phyloP scores from a whole-genome alignment of 2,797 vertebrate genomes.

The Myripristis murdjan region DNA sequence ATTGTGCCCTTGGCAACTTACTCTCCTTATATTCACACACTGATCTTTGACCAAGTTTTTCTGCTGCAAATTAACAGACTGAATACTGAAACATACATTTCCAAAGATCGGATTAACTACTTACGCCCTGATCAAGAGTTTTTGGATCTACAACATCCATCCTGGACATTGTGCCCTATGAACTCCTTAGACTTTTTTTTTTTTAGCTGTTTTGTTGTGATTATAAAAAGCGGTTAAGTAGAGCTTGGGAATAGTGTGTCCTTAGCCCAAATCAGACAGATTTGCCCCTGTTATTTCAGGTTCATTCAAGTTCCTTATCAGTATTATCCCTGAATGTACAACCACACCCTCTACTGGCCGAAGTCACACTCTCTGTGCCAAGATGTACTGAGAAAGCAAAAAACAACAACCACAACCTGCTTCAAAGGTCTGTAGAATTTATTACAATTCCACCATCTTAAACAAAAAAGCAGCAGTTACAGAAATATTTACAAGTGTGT shows the following conservation, averaged over 20 bases:
- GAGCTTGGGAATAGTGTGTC: background rate
- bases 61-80: no score
- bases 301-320: background rate
- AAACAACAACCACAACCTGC: slow-evolving; percentile 18
- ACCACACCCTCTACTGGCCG: slow-evolving; percentile 65
- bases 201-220: background rate
- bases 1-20: background rate
- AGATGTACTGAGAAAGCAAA: background rate
- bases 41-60: background rate
- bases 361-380: background rate
- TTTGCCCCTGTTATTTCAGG: background rate
- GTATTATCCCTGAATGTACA: slow-evolving; percentile 22
- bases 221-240: background rate
- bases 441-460: slow-evolving; percentile 88
- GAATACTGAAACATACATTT: background rate
- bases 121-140: no score
- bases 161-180: no score
- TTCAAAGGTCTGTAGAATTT: slow-evolving; percentile 87
- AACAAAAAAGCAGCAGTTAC: slow-evolving; percentile 87
- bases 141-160: no score
- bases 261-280: no score
- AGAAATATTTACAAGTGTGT: slow-evolving; percentile 87
- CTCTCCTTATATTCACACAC: background rate
- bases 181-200: background rate
- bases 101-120: background rate